These are phyloP conservation scores for Apogon hyalosoma DNA, from an alignment of 2,797 vertebrate species.

Conservation along the genomic window DNA sequence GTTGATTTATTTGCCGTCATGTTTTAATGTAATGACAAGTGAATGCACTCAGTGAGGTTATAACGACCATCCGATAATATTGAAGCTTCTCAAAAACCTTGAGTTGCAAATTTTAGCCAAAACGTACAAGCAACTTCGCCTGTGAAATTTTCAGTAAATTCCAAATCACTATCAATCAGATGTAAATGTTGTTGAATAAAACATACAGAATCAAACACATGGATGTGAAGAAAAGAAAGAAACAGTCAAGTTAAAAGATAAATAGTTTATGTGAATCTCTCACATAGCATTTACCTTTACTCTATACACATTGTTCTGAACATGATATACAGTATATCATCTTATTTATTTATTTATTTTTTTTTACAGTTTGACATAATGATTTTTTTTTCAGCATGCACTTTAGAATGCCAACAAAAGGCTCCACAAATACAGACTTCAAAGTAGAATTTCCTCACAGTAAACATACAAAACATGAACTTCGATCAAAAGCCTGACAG, in stretches of 20 bases:
- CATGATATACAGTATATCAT: slow-evolving; percentile 71
- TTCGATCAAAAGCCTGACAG: slow-evolving; percentile 83
- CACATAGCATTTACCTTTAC: slow-evolving; percentile 78
- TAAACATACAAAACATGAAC: slow-evolving; percentile 80
- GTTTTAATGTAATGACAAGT: no score
- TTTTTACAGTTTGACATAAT: slow-evolving; percentile 83
- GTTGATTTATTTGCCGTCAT: no score
- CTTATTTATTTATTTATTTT: slow-evolving; percentile 26
- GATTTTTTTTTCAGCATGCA: slow-evolving; percentile 88
- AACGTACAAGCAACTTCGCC: no score
- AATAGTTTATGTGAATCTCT: slow-evolving; percentile 84
- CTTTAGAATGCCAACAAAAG: slow-evolving; percentile 89
- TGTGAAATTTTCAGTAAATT: background rate
- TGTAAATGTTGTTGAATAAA: slow-evolving; percentile 18
- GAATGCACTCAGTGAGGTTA: no score
- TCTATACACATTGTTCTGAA: slow-evolving; percentile 79
- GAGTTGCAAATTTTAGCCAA: no score
- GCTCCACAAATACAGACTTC: slow-evolving; percentile 87
- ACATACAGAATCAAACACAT: no score
- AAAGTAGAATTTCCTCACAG: slow-evolving; percentile 84
- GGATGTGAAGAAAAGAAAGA: slow-evolving; percentile 50
- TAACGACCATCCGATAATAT: no score
- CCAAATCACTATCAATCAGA: background rate
- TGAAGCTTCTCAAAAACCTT: no score
- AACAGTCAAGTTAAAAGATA: slow-evolving; percentile 73